Base-by-base conservation (phyloP, 92 coral and sea anemone genomes). In the Zoanthus sansibaricus region DNA sequence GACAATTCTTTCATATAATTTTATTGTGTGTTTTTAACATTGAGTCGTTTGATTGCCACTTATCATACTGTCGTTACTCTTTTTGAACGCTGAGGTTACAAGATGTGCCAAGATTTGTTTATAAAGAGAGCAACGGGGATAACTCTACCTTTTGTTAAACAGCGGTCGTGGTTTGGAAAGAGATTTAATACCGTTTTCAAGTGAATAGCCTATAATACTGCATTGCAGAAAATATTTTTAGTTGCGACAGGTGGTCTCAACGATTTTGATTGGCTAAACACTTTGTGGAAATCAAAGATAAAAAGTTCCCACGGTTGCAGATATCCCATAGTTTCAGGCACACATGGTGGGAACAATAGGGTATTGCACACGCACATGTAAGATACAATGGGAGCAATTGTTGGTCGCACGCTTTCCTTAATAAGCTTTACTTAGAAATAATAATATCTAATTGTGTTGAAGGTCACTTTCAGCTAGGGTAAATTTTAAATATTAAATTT, bases 231-330 rank as follows among this genome's bases (percentile, higher is more conserved):
- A 80, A 80, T 80, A 59, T 55, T 66, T 80, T 80, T 80, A 74
- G 66, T 20, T 72, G 85, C 44, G 85, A 49, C 85, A 80, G 85
- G 85, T 80, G 85, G 85, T 80, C 48, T 46, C 8, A 46, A 45
- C 58, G 7, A 54, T 48, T 80, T 32, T 80, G 85, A 80, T 80
- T 80, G 85, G 85, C 85, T 80, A 12, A 62, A 32, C 56, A 64
- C 32, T 80, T 80, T 62, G 4, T 66, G 33, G 80, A 87, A 83
- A 91, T 72, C 82, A 55, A 89, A 75, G 82, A 67, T 86, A 11
- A 86, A 92, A 91, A 59, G 74, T 93, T 93, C 96, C 96, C 96
- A 93, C 96, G 96, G 88, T 78, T 82, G 67, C 83, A 78, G 83
- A 85, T 85, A 89, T 83, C 80, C 82, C 90, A 76, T 76, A 79